These are phyloP conservation scores for Guaruba guarouba DNA, from an alignment of 2,113 vertebrate genomes.

Conservation along the genomic window DNA sequence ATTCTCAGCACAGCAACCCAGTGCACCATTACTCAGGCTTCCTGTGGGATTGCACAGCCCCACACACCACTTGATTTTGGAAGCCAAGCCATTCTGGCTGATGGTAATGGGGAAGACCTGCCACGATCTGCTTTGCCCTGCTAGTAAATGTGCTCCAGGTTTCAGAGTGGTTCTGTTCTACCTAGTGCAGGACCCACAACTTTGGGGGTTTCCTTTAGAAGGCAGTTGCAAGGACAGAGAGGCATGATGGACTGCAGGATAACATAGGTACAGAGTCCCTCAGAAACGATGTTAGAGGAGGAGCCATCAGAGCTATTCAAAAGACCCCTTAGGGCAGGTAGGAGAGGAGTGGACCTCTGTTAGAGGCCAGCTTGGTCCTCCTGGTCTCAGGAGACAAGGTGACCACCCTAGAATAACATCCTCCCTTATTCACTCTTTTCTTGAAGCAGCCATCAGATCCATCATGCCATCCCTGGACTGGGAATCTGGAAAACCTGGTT, in stretches of 20 bases:
- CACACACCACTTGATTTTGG: neutral
- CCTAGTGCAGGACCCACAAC: no score
- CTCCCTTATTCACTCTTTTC: neutral
- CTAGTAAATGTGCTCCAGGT: neutral
- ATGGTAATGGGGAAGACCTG: neutral
- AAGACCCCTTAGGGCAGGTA: neutral
- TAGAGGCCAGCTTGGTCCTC: neutral
- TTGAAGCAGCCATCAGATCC: neutral
- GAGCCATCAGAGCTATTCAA: neutral
- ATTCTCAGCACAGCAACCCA: neutral
- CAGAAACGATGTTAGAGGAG: neutral
- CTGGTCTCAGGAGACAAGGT: neutral
- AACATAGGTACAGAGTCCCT: neutral
- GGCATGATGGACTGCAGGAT: neutral
- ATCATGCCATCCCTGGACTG: accelerated
- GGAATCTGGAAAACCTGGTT: slow-evolving; percentile 17
- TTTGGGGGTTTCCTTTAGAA: neutral
- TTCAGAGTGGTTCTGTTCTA: neutral
- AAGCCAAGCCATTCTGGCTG: neutral
- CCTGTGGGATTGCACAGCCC: neutral
- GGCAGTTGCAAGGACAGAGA: neutral
- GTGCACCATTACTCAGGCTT: neutral
- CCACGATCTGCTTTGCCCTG: neutral
- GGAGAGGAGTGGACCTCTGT: neutral
- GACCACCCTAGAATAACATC: neutral